phyloP scores from a whole-genome alignment of 2,888 invertebrate genomes.

The Andrena chrysosceles region DNA sequence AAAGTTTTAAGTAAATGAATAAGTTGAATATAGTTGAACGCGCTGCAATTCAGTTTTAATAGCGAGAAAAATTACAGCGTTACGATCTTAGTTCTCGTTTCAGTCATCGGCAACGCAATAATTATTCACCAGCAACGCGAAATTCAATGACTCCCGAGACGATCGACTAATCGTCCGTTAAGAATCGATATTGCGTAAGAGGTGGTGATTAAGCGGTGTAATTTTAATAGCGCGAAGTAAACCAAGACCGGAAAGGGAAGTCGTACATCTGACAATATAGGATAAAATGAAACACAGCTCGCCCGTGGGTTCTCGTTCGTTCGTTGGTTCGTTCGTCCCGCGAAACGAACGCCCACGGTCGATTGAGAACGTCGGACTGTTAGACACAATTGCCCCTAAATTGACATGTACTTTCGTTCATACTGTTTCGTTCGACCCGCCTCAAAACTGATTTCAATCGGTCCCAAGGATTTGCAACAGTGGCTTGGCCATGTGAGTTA shows the following conservation, averaged over 20 bases:
- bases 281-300: conserved; percentile 48
- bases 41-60: background rate
- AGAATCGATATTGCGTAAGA: background rate
- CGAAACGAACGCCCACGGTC: conserved; percentile 53
- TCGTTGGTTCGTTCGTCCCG: conserved; percentile 39
- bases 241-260: conserved; percentile 55
- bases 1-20: background rate
- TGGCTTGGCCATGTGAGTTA: background rate
- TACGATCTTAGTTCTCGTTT: background rate
- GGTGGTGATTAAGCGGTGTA: background rate
- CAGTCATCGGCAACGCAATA: conserved; percentile 12
- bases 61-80: background rate
- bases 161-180: background rate
- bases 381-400: conserved; percentile 57
- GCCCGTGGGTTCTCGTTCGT: conserved; percentile 31
- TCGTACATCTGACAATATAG: conserved; percentile 34
- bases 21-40: background rate
- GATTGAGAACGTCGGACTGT: conserved; percentile 50
- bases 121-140: background rate
- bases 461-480: background rate
- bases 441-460: background rate
- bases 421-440: conserved; percentile 32
- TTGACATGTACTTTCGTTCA: conserved; percentile 48
- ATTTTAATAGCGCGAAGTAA: conserved; percentile 10
- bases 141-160: conserved; percentile 1